A percentile compares a stretch with the other conserved stretches of the same genome.
phyloP scores from a whole-genome alignment of 1,140 invertebrate genomes.

The Scaptomyza graminum region DNA sequence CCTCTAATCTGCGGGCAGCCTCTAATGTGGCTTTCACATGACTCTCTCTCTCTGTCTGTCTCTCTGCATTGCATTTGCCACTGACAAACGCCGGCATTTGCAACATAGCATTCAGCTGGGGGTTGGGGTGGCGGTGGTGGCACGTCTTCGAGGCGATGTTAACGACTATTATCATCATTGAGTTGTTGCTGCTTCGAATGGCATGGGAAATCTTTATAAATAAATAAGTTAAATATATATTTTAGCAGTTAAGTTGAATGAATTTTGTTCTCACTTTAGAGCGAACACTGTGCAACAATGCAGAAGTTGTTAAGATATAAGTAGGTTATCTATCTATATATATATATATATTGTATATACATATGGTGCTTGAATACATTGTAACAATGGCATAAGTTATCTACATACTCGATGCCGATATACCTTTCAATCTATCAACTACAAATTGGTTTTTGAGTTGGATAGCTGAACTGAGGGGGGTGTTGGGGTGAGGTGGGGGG shows the following conservation, averaged over 20 bases:
- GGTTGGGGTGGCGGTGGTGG: background rate
- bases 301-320: background rate
- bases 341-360: background rate
- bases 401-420: conserved; percentile 24
- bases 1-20: conserved; percentile 29
- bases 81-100: conserved; percentile 22
- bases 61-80: conserved; percentile 8
- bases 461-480: background rate
- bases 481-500: too few species aligned
- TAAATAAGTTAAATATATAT: too few species aligned
- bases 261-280: too few species aligned
- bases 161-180: conserved; percentile 3
- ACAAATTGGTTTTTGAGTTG: conserved; percentile 50
- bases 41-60: background rate
- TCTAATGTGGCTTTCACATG: conserved; percentile 27
- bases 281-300: background rate
- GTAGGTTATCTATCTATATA: background rate
- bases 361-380: conserved; percentile 37
- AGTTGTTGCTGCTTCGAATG: background rate
- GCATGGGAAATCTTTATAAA: too few species aligned
- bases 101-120: conserved; percentile 9
- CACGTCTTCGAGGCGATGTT: background rate
- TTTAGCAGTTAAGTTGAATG: too few species aligned
- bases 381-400: conserved; percentile 21
- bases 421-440: conserved; percentile 49